phyloP scores from a whole-genome alignment of 2,888 invertebrate species.

The Phaonia tiefii region DNA sequence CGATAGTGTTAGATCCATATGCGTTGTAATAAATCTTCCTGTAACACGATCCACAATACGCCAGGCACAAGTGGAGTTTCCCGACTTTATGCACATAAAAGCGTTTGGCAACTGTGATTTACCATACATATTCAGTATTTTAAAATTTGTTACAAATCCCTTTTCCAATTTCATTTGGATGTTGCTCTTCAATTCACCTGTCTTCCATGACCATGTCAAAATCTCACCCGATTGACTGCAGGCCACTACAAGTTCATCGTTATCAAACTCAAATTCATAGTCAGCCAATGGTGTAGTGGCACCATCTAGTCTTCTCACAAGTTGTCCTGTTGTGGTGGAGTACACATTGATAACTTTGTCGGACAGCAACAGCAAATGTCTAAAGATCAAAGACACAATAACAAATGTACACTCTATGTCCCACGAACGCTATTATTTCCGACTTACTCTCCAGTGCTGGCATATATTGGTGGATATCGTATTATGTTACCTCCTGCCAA shows the following conservation, averaged over 20 bases:
- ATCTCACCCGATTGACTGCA: constrained; percentile 83
- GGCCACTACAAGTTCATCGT: constrained; percentile 81
- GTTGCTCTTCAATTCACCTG: constrained; percentile 80
- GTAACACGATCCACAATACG: constrained; percentile 72
- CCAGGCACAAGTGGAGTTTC: constrained; percentile 64
- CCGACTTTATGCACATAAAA: constrained; percentile 69
- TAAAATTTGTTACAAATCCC: constrained; percentile 70
- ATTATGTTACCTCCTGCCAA: constrained; percentile 85
- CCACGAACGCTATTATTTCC: too few species aligned
- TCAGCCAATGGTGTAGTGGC: constrained; percentile 82
- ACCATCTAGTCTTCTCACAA: constrained; percentile 83
- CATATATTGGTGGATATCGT: constrained; percentile 84
- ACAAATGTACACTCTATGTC: too few species aligned
- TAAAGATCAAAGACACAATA: too few species aligned
- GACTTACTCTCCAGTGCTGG: constrained; percentile 84
- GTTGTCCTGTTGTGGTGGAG: constrained; percentile 85
- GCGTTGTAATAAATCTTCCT: constrained; percentile 60
- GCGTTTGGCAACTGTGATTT: constrained; percentile 73
- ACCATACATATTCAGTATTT: constrained; percentile 73
- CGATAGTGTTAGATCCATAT: constrained; percentile 69
- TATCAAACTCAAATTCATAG: constrained; percentile 81
- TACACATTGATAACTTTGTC: constrained; percentile 84
- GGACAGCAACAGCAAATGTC: constrained; percentile 84
- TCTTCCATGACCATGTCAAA: constrained; percentile 84
- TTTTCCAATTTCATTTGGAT: constrained; percentile 59